Evolutionary conservation across 2,888 invertebrate species (phyloP), one percentile per base, ranked within the genome.

Genomic region (Odontocerum albicorne): DNA sequence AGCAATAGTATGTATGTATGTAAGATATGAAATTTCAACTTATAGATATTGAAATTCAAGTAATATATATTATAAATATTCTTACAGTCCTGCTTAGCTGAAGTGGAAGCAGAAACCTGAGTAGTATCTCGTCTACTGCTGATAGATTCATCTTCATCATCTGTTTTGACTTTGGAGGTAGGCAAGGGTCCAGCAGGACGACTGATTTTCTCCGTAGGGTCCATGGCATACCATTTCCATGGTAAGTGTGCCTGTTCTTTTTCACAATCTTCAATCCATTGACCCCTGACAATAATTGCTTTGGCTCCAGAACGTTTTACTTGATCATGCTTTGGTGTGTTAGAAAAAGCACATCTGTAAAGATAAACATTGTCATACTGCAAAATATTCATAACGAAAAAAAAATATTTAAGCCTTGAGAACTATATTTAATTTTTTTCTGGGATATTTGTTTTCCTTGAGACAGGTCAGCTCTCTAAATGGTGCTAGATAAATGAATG

Each of bases 261-360:
- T 63, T 81, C 73, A 64, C 88, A 87, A 55, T 83, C 82, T 59
- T 79, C 77, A 55, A 95, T 74, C 94, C 94, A 95, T n/a, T 80
- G 80, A 61, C 81, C 85, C 16, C 70, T 82, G 2, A 88, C 86
- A 47, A 73, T 72, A 59, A 83, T 83, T 1, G 82, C 78, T 60
- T 66, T 66, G 55, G 82, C 82, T 1, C 87, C 83, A 56, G 79
- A 79, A 1, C 82, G 81, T 62, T 78, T 79, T 1, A 88, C 88
- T 71, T 87, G 83, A 45, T 82, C 81, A 68, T 88, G 88, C 71
- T 95, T 95, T 3, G 95, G 96, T 3, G 95, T 95, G 70, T 90
- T 90, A 3, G 82, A 75, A 72, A 93, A 94, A 8, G 95, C 94
- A 74, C 94, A 95, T 38, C 94, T 93, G 71, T 4, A 63, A 53